Base-by-base conservation (phyloP, 1,140 invertebrate species). In the Drosophila lacertosa region DNA sequence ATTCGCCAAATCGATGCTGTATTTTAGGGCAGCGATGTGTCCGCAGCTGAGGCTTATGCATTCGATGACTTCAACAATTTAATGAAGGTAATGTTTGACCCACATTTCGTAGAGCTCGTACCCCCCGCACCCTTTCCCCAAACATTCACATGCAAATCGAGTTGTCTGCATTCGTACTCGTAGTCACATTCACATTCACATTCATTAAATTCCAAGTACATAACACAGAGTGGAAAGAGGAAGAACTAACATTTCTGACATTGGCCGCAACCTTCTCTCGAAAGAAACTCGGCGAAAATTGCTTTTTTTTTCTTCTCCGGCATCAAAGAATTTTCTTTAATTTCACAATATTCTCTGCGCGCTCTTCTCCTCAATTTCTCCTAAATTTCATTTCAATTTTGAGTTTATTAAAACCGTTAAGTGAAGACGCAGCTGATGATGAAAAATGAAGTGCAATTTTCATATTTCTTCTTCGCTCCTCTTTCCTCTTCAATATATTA, bases 61-160 rank as follows among this genome's bases (percentile, higher is more conserved):
- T 91, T 91, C 70, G 89, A 91, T 68, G 90, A 91, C 69, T 86
- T 91, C 69, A 91, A 90, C 74, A 91, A 90, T 67, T 76, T 90
- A 74, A 90, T 90, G 89, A 90, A 91, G 90, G 90, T 91, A 91
- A 90, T 74, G 47, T 74, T 55, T 77, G 81, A 88, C 77, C 73
- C 73, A 81, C 57, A 81, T 86, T 70, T 58, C 32, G 16, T 29
- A 29, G 20, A 24, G 11, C 11, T 37, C n/a, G n/a, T n/a, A n/a
- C n/a, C n/a, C n/a, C 16, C 42, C 16, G 1, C 22, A 24, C 22
- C 13, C 6, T 11, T 32, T 32, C 13, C 7, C 18, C 20, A 4
- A 4, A 2, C 45, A 48, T 20, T 6, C 11, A 51, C 45, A 53
- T 67, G 47, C 57, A 67, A 60, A 67, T 60, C 50, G 15, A 24